Base-by-base conservation (phyloP, 2,113 vertebrate species). In the Forbesichthys papilliferus region DNA sequence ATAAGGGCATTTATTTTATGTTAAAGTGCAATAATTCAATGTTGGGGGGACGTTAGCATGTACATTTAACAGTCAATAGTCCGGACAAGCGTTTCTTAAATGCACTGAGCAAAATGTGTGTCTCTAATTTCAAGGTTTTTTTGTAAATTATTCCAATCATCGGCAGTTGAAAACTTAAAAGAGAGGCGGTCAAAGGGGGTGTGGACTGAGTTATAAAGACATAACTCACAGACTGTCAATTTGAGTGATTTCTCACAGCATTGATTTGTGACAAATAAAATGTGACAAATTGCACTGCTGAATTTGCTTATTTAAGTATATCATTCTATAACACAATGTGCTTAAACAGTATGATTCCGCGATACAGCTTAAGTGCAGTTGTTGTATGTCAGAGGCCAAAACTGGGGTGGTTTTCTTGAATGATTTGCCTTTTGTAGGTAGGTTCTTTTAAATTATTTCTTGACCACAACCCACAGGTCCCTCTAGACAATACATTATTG, bases 261-360 rank as follows among this genome's bases (percentile, higher is more conserved):
- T 78, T 64, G 33, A 63, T 33, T 51, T 64, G 66, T 66, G 36
- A 71, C 56, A 71, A 64, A 74, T 69, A 36, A 68, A 66, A 61
- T 0, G 1, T 13, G 48, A 53, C 53, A 33, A 49, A 66, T 60
- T 63, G 11, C 1, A 55, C 33, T 34, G 20, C 66, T 68, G 57
- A 14, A 76, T 59, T 55, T 48, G 20, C 12, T 4, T 59, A 8
- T 42, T 46, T 3, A 61, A 60, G 49, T 34, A 60, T 33, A 78
- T 48, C 5, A 42, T n/a, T 4, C 56, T 33, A 58, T 58, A 10
- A 58, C 33, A 9, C 56, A 58, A 33, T 33, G 56, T 12, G 20
- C 18, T 58, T 20, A 33, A 55, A 33, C 6, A 0, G 1, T 1
- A 48, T 9, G 11, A n/a, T 18, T 7, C 0, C 4, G 12, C 4